Percentiles rank a stretch among this genome's conserved stretches.
Evolutionary conservation across 2,888 invertebrate genomes (phyloP).

Genomic region (Protodeltote pygarga): DNA sequence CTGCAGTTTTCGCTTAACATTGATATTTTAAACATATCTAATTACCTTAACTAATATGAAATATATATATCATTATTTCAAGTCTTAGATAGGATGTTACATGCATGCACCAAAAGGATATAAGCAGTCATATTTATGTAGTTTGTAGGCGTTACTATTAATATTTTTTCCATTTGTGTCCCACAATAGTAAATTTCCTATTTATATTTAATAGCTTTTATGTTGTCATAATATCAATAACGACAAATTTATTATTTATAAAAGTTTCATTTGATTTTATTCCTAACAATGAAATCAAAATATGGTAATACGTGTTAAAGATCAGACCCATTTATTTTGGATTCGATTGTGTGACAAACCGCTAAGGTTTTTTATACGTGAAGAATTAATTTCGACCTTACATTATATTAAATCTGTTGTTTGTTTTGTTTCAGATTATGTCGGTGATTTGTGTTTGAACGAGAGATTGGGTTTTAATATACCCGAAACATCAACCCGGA

Average conservation of each 20-base stretch:
- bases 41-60: too few species aligned
- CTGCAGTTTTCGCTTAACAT: too few species aligned
- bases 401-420: background rate
- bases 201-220: slow-evolving; percentile 21
- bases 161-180: slow-evolving; percentile 15
- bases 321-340: slow-evolving; percentile 9
- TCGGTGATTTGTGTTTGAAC: slow-evolving; percentile 7
- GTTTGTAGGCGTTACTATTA: slow-evolving; percentile 19
- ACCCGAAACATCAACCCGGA: too few species aligned
- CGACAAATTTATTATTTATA: slow-evolving; percentile 23
- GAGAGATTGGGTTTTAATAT: background rate
- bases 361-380: background rate
- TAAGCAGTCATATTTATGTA: slow-evolving; percentile 2
- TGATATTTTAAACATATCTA: too few species aligned
- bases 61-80: background rate
- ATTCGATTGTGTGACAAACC: background rate
- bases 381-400: too few species aligned
- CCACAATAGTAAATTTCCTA: slow-evolving; percentile 17
- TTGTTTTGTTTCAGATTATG: slow-evolving; percentile 27
- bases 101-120: too few species aligned
- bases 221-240: slow-evolving; percentile 31
- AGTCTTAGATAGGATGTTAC: too few species aligned
- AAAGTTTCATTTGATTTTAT: slow-evolving; percentile 22
- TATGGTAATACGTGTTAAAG: slow-evolving; percentile 16
- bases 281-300: slow-evolving; percentile 14